Evolutionary conservation across 2,113 vertebrate species (phyloP), one percentile per base, ranked within the genome.

Genomic region (Caracal caracal): DNA sequence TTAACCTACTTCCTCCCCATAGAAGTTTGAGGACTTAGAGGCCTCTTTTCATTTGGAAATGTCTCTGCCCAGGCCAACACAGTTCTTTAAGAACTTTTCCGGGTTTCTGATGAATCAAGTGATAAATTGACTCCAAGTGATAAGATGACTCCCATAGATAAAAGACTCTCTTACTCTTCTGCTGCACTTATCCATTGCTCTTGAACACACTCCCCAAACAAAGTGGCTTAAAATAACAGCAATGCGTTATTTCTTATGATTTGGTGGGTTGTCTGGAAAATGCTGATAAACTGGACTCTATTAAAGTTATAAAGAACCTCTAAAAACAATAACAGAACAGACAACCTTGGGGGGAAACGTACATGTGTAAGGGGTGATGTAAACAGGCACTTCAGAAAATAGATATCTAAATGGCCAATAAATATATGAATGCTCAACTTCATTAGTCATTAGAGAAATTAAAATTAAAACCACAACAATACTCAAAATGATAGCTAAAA

Each of bases 281-380:
- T 68, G 51, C 7, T 92, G 66, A 37, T 47, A 75, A 53, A 66
- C 5, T 75, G 17, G 22, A 47, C 37, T 30, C 65, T 30, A 56
- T 75, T 73, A 37, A 88, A 88, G n/a, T 93, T 53, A 82, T 49
- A 78, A 95, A 76, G 59, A 83, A 83, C 13, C 66, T 30, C 59
- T 80, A 43, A 63, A 53, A 68, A 84, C 13, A 83, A 12, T 28
- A 63, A 56, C 33, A 76, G 53, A 56, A 51, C 37, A 63, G 47
- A 78, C 20, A 75, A 35, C 24, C 10, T 83, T 33, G 56, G 19
- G 56, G n/a, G 15, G 28, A 88, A 61, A 91, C 30, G 56, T 56
- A 56, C 20, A 26, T 16, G 53, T 24, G n/a, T 12, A 1, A 10
- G 51, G 24, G 19, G 56, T 56, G 30, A 59, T 20, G 3, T 33